Base-by-base conservation (phyloP, 2,888 invertebrate genomes). In the Macrosiphum euphorbiae region DNA sequence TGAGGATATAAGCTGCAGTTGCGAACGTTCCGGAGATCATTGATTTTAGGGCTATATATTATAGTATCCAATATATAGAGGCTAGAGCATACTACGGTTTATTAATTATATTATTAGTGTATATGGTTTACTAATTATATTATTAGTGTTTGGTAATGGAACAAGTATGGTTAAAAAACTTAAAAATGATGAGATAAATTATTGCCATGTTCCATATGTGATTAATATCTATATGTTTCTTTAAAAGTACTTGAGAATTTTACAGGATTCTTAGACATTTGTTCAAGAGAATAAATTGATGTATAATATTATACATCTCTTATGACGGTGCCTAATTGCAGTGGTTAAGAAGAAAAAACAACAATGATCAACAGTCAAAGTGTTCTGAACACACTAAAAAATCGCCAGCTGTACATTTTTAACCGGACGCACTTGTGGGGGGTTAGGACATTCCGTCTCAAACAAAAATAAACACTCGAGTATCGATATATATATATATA, bases 401-500 rank as follows among this genome's bases (percentile, higher is more conserved):
- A 90, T 90, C 50, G 89, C 84, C 93, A 89, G 92, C 92, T 84
- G 93, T 90, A 85, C 90, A 50, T 61, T 85, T 85, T 90, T 61
- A 47, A 90, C 92, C 92, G 92, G 92, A 92, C 92, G 92, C 67
- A 87, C 91, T 91, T 26, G 41, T 61, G 8, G 35, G 28, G 20
- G 52, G 44, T n/a, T 41, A n/a, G 35, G 26, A 8, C 87, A 28
- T 55, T 87, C 28, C 92, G 44, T 55, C 52, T 20, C 13, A 41
- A 89, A 90, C 26, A 50, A 93, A 92, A 92, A 92, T 92, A 92
- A 92, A 92, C 92, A 92, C 92, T 92, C 88, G 92, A 92, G 92
- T 92, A 44, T 47, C n/a, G 24, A 55, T 41, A 41, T 78, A 52
- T 52, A 47, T 52, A 10, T n/a, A 50, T 52, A 78, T n/a, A n/a